Percentiles rank a stretch among this genome's conserved stretches.
phyloP scores from a whole-genome alignment of 1,140 invertebrate genomes.

The Venustaconcha ellipsiformis region DNA sequence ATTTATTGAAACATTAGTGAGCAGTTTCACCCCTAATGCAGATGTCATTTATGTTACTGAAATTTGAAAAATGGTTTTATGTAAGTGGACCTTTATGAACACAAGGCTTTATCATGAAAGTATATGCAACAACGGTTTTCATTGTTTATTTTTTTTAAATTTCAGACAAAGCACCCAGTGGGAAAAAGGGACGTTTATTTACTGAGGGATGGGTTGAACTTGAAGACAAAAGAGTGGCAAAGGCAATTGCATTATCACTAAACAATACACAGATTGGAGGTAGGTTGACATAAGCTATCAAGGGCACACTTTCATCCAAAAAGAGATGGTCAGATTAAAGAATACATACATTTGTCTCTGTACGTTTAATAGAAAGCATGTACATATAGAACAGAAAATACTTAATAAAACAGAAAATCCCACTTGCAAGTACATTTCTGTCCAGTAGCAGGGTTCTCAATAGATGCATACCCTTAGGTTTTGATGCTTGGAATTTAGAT shows the following conservation, averaged over 20 bases:
- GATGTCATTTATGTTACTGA: background rate
- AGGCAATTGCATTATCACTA: constrained; percentile 82
- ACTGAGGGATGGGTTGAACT: constrained; percentile 98
- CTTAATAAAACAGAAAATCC: no score
- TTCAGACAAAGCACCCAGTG: constrained; percentile 59
- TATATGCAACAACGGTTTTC: background rate
- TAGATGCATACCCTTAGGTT: no score
- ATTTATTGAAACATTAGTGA: background rate
- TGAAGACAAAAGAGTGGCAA: constrained; percentile 88
- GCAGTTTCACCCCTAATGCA: no score
- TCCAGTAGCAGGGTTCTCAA: no score
- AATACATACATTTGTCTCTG: no score
- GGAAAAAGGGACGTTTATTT: constrained; percentile 74
- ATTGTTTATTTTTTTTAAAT: constrained; percentile 21
- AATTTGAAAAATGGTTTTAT: background rate
- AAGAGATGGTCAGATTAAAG: no score
- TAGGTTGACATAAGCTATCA: background rate
- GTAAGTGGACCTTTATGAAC: background rate
- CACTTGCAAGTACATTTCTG: no score
- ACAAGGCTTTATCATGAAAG: background rate
- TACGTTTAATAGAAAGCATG: no score
- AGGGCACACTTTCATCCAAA: no score
- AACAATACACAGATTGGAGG: constrained; percentile 92
- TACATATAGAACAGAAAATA: no score
- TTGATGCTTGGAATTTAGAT: no score